These are phyloP conservation scores for Sebastes hubbsi DNA, from an alignment of 2,797 vertebrate genomes.

Conservation along the genomic window DNA sequence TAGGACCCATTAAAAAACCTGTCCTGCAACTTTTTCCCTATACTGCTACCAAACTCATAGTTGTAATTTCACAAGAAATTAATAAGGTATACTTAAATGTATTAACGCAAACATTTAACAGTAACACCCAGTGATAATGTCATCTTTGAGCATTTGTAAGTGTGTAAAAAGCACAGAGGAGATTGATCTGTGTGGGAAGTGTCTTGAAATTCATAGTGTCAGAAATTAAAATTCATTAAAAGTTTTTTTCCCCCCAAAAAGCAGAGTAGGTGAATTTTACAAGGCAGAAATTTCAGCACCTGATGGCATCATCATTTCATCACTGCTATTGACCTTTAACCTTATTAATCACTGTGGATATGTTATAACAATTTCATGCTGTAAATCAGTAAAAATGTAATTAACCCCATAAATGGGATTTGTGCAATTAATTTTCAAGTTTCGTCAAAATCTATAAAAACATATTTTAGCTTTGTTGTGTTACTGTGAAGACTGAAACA, in stretches of 20 bases:
- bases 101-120: neutral
- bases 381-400: neutral
- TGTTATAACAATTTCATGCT: neutral
- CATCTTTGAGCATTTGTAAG: neutral
- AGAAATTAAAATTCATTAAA: neutral
- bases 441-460: neutral
- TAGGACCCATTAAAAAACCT: neutral
- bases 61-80: neutral
- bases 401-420: neutral
- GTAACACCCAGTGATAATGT: neutral
- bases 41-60: neutral
- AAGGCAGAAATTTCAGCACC: neutral
- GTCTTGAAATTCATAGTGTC: neutral
- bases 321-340: too few species aligned
- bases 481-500: neutral
- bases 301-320: too few species aligned
- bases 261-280: neutral
- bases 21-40: neutral
- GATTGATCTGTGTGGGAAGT: neutral
- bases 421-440: neutral
- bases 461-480: neutral
- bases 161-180: neutral
- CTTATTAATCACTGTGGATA: neutral
- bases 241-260: neutral
- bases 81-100: neutral